Base-by-base conservation (phyloP, 2,797 vertebrate species). In the Petrocephalus schoutedeni region DNA sequence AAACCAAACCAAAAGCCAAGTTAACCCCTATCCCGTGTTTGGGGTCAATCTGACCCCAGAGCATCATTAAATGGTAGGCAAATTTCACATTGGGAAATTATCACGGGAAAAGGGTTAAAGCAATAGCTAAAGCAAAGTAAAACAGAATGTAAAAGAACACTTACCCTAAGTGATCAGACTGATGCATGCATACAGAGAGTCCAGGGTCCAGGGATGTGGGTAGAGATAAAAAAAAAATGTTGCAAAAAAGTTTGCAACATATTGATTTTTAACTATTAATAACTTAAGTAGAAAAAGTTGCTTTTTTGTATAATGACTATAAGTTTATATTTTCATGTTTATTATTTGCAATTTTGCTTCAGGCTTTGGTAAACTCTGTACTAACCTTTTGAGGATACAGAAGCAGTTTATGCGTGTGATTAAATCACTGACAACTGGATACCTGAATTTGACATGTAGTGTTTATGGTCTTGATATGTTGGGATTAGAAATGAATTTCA, bases 381-480 rank as follows among this genome's bases (percentile, higher is more conserved):
- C 6, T 10, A 10, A 23, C 21, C 10, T 14, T 85, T 32, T 28
- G 4, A 28, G 21, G 82, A 85, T 16, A 54, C 4, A 23, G 28
- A 85, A 36, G 12, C 51, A 56, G 51, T 85, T 56, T 56, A 28
- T 85, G 53, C 51, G 14, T 54, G 57, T 54, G 82, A 86, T 59
- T 59, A 9, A 41, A 45, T 86, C 45, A 86, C 54, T 59, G 54
- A 56, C 84, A 85, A 49, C 51, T 54, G 51, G 45, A 14, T 57
- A n/a, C 56, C 36, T 59, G 54, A 86, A 36, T 6, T 59, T 16
- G 8, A 86, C 74, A 77, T 86, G 14, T 5, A 59, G 36, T 41
- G 36, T 86, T 86, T 58, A n/a, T 86, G 36, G 84, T 86, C 59
- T 41, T 86, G 7, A 86, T 58, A 59, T 36, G 84, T n/a, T 41